These are phyloP conservation scores for Crotalus helleri DNA, from an alignment of 2,113 vertebrate species.

Conservation along the genomic window DNA sequence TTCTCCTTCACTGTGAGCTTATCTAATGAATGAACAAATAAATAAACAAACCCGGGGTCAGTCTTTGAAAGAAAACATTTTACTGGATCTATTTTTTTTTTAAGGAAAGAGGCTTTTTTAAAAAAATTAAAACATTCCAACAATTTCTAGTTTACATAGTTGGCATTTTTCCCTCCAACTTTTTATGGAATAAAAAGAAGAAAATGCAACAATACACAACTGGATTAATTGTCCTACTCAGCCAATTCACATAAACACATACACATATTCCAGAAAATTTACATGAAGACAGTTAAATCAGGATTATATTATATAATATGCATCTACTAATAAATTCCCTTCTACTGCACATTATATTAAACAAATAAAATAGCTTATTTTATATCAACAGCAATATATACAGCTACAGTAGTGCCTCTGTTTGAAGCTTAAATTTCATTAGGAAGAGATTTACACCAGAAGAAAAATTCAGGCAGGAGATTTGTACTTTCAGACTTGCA, in stretches of 20 bases:
- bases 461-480: neutral
- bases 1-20: slow-evolving; percentile 75
- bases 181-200: slow-evolving; percentile 33
- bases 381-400: neutral
- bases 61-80: slow-evolving; percentile 85
- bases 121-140: slow-evolving; percentile 68
- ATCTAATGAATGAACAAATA: slow-evolving; percentile 79
- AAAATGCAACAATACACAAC: slow-evolving; percentile 37
- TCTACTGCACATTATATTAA: fast-evolving
- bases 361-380: neutral
- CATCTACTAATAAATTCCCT: fast-evolving
- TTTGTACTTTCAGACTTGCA: neutral
- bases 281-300: neutral
- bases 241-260: slow-evolving; percentile 41
- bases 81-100: slow-evolving; percentile 84
- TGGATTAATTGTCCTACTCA: slow-evolving; percentile 40
- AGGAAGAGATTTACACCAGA: neutral
- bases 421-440: neutral
- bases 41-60: slow-evolving; percentile 64
- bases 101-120: slow-evolving; percentile 26
- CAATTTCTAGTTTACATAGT: slow-evolving; percentile 77
- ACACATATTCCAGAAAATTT: neutral
- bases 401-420: neutral
- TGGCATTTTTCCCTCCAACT: slow-evolving; percentile 65
- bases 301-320: neutral